Evolutionary conservation across 2,888 invertebrate species (phyloP), one percentile per base, ranked within the genome.

Genomic region (Harmothoe impar): DNA sequence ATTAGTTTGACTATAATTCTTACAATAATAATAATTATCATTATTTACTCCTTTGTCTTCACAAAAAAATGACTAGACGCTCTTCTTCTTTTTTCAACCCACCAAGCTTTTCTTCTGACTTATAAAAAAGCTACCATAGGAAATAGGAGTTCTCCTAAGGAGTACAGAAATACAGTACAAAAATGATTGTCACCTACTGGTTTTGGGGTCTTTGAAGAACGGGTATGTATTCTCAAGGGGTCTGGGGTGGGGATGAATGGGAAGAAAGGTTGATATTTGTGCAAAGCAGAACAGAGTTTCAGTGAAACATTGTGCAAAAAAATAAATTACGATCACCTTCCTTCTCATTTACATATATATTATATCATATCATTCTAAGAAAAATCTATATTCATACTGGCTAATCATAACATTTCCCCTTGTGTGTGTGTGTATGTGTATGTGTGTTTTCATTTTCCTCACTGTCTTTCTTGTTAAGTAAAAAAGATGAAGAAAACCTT

Each of bases 101-200:
- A 56, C 29, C 29, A 54, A 86, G 86, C 86, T 15, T 20, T 84
- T 33, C 12, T 52, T 86, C 54, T 29, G 86, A 7, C 56, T 86
- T 86, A 86, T 54, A 86, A 86, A 86, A 86, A 86, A 86, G 86
- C 86, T 86, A 86, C 86, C 86, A 86, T 54, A 86, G 86, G 86
- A 54, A 86, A 52, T 25, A 29, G 86, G 54, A 52, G 86, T n/a
- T 86, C 12, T 54, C 15, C 54, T 86, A 86, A 54, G 29, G 54
- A 86, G 86, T 86, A 86, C 86, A 86, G 86, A 86, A 86, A 86
- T 54, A 86, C 86, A 54, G 86, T 86, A 86, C 86, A 86, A 86
- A 84, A 86, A 86, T 86, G 86, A 86, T 56, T 86, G 86, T 81
- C 81, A 43, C 54, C 86, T 54, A 86, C 54, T 29, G 86, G 52